Conservation (phyloP, 2,888 invertebrate genomes). For the Watsonalla binaria region DNA sequence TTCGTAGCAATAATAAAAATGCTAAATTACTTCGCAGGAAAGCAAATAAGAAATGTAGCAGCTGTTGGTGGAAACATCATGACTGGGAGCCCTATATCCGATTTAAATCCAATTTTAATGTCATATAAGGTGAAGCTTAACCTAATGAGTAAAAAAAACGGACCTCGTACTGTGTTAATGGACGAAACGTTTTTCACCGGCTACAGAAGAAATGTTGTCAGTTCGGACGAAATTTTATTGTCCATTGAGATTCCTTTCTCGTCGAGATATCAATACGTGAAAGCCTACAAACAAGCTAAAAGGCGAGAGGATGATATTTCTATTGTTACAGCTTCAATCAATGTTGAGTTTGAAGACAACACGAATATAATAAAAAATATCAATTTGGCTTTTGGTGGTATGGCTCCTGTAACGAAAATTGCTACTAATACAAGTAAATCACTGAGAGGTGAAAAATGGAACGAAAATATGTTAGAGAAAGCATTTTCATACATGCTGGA, state of each 20-base stretch:
- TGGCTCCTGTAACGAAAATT: constrained; percentile 93
- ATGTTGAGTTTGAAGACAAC: constrained; percentile 80
- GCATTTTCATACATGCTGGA: constrained; percentile 82
- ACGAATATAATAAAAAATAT: constrained; percentile 78
- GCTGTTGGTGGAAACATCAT: constrained; percentile 96
- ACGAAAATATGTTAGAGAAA: constrained; percentile 81
- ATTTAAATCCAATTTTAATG: constrained; percentile 94
- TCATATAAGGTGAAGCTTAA: constrained; percentile 89
- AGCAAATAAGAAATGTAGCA: constrained; percentile 97
- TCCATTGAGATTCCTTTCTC: constrained; percentile 87
- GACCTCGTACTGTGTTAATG: constrained; percentile 81
- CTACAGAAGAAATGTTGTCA: constrained; percentile 85
- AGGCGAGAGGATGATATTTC: constrained; percentile 94
- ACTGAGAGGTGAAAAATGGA: constrained; percentile 82
- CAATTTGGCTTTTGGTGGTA: constrained; percentile 91
- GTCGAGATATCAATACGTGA: constrained; percentile 82
- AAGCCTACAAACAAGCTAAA: constrained; percentile 90
- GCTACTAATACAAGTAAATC: constrained; percentile 83
- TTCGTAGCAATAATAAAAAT: constrained; percentile 87
- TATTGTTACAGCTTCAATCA: constrained; percentile 89
- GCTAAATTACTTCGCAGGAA: constrained; percentile 96
- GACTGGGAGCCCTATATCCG: constrained; percentile 97
- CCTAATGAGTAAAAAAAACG: constrained; percentile 75
- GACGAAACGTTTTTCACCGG: constrained; percentile 89
- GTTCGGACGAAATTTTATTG: constrained; percentile 84